Evolutionary conservation across 2,888 invertebrate species (phyloP).

Genomic region (Malachius bipustulatus): DNA sequence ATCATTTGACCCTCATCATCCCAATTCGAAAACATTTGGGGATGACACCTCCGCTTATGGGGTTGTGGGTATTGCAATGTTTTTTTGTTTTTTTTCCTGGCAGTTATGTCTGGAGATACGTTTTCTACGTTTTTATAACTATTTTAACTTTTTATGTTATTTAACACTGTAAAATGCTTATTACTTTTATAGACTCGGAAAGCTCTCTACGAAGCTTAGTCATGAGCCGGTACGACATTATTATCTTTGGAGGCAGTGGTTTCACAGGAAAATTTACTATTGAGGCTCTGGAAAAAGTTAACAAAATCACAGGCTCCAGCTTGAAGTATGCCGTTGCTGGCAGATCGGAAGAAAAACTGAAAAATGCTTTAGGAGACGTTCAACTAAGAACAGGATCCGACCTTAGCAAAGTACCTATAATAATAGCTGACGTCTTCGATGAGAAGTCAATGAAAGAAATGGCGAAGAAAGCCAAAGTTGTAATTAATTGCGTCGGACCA

Average conservation of each 20-base stretch:
- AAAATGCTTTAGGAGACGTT: constrained; percentile 26
- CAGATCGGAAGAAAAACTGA: constrained; percentile 43
- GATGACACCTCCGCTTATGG: too few relatives aligned
- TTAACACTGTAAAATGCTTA: too few relatives aligned
- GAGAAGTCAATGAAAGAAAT: constrained; percentile 64
- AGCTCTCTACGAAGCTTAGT: too few relatives aligned
- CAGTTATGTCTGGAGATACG: too few relatives aligned
- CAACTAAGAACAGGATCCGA: constrained; percentile 40
- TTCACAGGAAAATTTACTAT: constrained; percentile 85
- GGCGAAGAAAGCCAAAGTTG: constrained; percentile 64
- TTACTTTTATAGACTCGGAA: too few relatives aligned
- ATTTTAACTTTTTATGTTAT: too few relatives aligned
- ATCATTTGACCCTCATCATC: too few relatives aligned
- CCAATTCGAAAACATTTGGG: too few relatives aligned
- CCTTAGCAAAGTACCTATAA: constrained; percentile 48
- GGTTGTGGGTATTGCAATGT: too few relatives aligned
- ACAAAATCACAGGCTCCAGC: constrained; percentile 36
- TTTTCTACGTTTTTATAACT: too few relatives aligned
- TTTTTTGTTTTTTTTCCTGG: too few relatives aligned
- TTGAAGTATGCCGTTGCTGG: constrained; percentile 88
- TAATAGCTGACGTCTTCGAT: constrained; percentile 68
- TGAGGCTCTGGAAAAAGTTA: constrained; percentile 43
- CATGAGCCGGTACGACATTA: constrained; percentile 51
- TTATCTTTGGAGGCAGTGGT: constrained; percentile 91
- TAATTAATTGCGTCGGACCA: constrained; percentile 91